phyloP scores from a whole-genome alignment of 2,797 vertebrate genomes.

The Ispidina lecontei region DNA sequence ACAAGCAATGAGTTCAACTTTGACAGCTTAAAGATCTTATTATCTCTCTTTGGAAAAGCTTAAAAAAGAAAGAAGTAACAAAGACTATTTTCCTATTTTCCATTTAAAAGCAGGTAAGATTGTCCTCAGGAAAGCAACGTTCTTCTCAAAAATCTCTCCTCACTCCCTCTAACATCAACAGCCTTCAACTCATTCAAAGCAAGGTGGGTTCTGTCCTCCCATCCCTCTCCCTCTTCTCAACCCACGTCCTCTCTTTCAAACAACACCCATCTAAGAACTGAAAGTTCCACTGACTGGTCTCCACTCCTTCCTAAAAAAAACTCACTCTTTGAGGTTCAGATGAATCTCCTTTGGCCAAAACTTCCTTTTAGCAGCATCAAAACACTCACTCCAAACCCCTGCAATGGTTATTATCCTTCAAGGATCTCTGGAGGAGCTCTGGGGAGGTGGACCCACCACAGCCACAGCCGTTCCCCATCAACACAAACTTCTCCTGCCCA shows the following conservation, averaged over 20 bases:
- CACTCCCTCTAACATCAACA: background rate
- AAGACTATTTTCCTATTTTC: constrained; percentile 27
- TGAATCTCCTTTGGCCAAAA: background rate
- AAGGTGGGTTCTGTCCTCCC: background rate
- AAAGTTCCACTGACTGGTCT: background rate
- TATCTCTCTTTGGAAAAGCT: background rate
- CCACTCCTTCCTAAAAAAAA: background rate
- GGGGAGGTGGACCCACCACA: background rate
- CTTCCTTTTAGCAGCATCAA: background rate
- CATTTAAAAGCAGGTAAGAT: background rate
- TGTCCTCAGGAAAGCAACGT: background rate
- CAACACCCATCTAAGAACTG: background rate
- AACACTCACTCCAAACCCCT: background rate
- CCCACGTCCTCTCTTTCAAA: background rate
- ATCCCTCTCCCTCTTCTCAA: background rate
- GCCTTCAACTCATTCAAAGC: background rate
- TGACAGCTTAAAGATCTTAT: background rate
- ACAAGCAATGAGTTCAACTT: background rate
- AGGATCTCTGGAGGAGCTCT: background rate
- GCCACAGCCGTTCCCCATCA: too few relatives aligned
- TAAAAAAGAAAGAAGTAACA: constrained; percentile 13
- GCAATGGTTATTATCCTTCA: background rate
- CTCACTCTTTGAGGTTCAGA: background rate
- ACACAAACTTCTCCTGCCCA: background rate
- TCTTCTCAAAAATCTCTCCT: background rate